Percentiles rank a stretch among this genome's conserved stretches.
Conservation (phyloP, 2,797 vertebrate genomes). For the Rhynchotus rufescens region DNA sequence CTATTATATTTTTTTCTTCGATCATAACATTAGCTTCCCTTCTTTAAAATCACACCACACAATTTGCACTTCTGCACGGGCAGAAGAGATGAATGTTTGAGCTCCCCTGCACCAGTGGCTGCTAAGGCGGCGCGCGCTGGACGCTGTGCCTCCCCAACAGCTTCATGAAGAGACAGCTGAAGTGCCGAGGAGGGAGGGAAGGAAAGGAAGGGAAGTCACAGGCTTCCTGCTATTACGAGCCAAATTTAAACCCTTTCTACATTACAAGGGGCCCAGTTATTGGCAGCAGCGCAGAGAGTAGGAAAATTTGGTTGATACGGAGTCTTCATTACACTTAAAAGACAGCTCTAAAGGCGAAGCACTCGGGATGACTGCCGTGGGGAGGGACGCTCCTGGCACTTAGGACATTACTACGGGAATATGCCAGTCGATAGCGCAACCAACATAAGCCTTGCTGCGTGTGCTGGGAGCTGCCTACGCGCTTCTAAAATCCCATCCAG, state of each 20-base stretch:
- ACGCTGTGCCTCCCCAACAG: background rate
- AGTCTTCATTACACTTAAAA: background rate
- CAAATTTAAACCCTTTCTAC: slow-evolving; percentile 43
- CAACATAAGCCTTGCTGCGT: background rate
- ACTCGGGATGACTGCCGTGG: background rate
- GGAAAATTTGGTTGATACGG: background rate
- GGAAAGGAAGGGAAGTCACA: slow-evolving; percentile 51
- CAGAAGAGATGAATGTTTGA: background rate
- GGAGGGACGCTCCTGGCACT: background rate
- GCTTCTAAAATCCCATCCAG: background rate
- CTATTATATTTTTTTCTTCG: background rate
- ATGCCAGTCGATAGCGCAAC: accelerated
- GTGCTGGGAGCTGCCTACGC: background rate
- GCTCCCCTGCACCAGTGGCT: background rate
- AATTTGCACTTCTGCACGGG: background rate
- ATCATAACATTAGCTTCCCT: background rate
- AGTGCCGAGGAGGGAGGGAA: slow-evolving; percentile 29
- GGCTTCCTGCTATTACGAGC: slow-evolving; percentile 48
- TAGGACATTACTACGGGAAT: background rate
- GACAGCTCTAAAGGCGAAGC: background rate
- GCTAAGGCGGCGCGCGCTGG: too few species aligned
- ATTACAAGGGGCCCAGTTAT: slow-evolving; percentile 41
- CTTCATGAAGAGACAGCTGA: background rate
- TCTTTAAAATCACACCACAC: background rate
- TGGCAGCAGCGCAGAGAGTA: background rate